A percentile compares a stretch with the other conserved stretches of the same genome.
Evolutionary conservation across 2,888 invertebrate species (phyloP).

Genomic region (Galeopsomyia nigrocyanea): DNA sequence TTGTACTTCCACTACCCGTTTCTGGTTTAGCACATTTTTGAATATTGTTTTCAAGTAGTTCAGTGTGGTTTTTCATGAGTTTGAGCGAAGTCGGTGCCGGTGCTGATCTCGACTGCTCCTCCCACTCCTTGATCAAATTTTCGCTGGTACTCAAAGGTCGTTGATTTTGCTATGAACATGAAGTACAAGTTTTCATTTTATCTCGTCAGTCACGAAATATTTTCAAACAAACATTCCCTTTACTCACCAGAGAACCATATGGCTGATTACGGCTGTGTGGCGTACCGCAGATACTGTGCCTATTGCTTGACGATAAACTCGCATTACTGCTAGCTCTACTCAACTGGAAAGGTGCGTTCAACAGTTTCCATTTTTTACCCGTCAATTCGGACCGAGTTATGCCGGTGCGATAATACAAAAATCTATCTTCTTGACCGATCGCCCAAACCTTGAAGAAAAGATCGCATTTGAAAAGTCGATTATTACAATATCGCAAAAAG

Average conservation of each 20-base stretch:
- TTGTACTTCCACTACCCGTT: conserved; percentile 60
- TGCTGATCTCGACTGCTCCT: conserved; percentile 81
- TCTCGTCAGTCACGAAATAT: too few relatives aligned
- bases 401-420: conserved; percentile 84
- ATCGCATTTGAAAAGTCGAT: too few relatives aligned
- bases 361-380: conserved; percentile 88
- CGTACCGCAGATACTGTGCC: conserved; percentile 65
- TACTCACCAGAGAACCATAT: conserved; percentile 73
- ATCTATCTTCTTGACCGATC: conserved; percentile 85
- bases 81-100: conserved; percentile 78
- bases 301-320: conserved; percentile 73
- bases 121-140: conserved; percentile 75
- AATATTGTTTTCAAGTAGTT: conserved; percentile 52
- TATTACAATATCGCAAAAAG: too few relatives aligned
- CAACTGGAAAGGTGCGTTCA: conserved; percentile 85
- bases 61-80: conserved; percentile 63
- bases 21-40: conserved; percentile 63
- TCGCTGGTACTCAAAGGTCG: conserved; percentile 72
- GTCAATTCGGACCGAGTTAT: conserved; percentile 82
- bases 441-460: conserved; percentile 77
- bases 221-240: too few relatives aligned
- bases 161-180: conserved; percentile 44
- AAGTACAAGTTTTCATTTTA: too few relatives aligned
- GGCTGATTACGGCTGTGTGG: conserved; percentile 76
- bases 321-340: conserved; percentile 87